Base-by-base conservation (phyloP, 1,140 invertebrate genomes). In the Gryllus bimaculatus region DNA sequence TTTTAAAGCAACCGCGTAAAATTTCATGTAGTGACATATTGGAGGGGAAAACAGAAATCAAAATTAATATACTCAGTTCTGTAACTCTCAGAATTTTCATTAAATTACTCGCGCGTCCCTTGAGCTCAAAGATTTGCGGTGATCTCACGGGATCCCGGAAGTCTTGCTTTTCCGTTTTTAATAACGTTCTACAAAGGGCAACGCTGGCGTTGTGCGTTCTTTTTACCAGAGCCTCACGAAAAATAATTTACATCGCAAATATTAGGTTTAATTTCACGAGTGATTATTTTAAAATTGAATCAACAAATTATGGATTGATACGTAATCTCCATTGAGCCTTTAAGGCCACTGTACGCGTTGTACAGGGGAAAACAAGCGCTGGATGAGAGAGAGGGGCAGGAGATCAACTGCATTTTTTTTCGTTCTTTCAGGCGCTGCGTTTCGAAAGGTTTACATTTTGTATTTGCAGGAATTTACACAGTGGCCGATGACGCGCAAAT, bases 281-380 rank as follows among this genome's bases (percentile, higher is more conserved):
- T 66, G 54, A 66, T 66, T 66, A 66, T 66, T 66, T 66, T 66
- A 66, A 66, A 66, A 66, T 66, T 66, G 54, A 66, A 66, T 66
- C 54, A 66, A 66, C 54, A 66, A 66, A 66, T 66, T 66, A 66
- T 66, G 54, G 54, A 39, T 39, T 39, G 26, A 39, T 39, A 39
- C 5, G 54, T 66, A 66, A 66, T 66, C 54, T 66, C 54, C 54
- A 66, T 66, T 66, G 54, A 66, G 54, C 54, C 54, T 66, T 18
- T 66, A 66, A 66, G 54, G 10, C 54, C 54, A 18, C 54, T 66
- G 54, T 18, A 66, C 18, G 54, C 54, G 54, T 13, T 66, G 54
- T 39, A 39, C 26, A 39, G 54, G 54, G 10, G 54, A 66, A 13
- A 66, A 66, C 0, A 66, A 66, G 26, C 26, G 26, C 1, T 5